Percentiles rank a stretch among this genome's conserved stretches.
Conservation (phyloP, 2,113 vertebrate species). For the Brevimyrus niger region DNA sequence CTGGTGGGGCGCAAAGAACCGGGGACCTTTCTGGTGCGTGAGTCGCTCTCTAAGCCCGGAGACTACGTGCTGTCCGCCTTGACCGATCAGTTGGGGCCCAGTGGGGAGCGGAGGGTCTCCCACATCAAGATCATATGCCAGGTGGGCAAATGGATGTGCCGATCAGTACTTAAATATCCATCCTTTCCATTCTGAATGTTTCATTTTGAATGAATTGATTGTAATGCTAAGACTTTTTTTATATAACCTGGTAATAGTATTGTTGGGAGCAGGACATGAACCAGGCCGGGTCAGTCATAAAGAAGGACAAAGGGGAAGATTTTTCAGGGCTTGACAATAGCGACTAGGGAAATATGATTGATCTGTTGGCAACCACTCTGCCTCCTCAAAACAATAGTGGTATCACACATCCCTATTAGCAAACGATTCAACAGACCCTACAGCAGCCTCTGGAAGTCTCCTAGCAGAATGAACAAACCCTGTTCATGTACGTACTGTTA, state of each 20-base stretch:
- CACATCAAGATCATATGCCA: slow-evolving; percentile 92
- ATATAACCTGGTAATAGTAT: background rate
- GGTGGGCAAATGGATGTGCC: slow-evolving; percentile 51
- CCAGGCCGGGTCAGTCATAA: background rate
- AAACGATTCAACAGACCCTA: background rate
- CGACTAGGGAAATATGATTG: background rate
- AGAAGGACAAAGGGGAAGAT: background rate
- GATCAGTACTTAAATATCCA: background rate
- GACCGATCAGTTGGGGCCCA: slow-evolving; percentile 60
- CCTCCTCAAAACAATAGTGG: background rate
- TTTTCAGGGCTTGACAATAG: background rate
- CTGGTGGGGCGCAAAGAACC: slow-evolving; percentile 68
- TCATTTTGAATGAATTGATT: background rate
- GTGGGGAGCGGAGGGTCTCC: slow-evolving; percentile 66
- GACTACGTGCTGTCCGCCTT: slow-evolving; percentile 87
- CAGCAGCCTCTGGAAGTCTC: background rate
- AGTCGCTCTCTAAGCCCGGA: slow-evolving; percentile 92
- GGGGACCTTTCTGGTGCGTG: slow-evolving; percentile 85
- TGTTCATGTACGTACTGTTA: background rate
- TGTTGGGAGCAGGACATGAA: background rate
- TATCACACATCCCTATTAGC: background rate
- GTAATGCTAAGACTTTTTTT: background rate
- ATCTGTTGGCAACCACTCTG: background rate
- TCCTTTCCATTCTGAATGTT: background rate
- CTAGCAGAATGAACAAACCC: background rate